Percentiles rank a stretch among this genome's conserved stretches.
Evolutionary conservation across 2,797 vertebrate genomes (phyloP).

Genomic region (Lepilemur septentrionalis): DNA sequence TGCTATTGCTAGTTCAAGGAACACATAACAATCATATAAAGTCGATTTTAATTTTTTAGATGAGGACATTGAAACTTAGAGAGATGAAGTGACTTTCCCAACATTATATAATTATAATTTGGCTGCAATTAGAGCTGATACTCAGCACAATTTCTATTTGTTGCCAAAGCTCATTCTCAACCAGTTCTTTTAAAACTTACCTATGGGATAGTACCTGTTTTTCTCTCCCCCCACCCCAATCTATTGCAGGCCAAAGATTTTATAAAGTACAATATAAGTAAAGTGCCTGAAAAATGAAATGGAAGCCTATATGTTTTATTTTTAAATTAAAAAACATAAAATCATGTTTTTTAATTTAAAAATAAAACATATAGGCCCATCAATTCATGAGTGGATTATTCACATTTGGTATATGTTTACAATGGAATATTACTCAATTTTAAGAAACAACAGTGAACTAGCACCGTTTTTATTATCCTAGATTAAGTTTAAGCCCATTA

Average conservation of each 20-base stretch:
- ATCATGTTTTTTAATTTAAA: no score
- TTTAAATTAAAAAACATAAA: conserved; percentile 36
- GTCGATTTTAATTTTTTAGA: background rate
- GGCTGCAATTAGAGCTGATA: background rate
- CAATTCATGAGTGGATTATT: no score
- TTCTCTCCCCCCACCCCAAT: background rate
- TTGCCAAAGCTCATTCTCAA: background rate
- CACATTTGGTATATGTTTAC: no score
- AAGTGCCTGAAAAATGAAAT: background rate
- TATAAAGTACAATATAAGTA: background rate
- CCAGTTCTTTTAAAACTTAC: background rate
- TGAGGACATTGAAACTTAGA: background rate
- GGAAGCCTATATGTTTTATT: background rate
- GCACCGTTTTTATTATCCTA: no score
- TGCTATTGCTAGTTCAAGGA: background rate
- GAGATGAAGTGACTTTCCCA: background rate
- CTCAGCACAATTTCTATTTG: background rate
- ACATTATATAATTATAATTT: background rate
- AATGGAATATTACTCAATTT: no score
- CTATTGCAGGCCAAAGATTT: background rate
- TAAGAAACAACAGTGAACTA: no score
- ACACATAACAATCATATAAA: background rate
- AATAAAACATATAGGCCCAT: no score
- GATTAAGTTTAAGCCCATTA: no score
- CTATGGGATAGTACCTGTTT: background rate